These are phyloP conservation scores for Lathamus discolor DNA, from an alignment of 2,113 vertebrate genomes.

Conservation along the genomic window DNA sequence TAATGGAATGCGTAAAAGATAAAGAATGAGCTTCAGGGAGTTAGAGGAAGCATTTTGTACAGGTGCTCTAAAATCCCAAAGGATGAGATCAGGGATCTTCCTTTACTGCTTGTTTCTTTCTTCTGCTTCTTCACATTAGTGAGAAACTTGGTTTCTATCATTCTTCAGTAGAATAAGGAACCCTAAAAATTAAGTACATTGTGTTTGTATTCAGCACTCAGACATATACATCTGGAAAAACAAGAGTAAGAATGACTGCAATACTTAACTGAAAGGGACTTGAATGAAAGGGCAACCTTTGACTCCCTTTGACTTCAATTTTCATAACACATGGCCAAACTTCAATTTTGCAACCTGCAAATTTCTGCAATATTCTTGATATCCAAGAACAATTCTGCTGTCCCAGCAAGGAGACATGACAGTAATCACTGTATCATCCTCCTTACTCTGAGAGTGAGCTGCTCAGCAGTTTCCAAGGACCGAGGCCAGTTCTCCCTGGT, in stretches of 20 bases:
- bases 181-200: not conserved
- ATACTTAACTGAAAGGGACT: not conserved
- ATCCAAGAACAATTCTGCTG: not conserved
- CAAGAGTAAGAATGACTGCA: not conserved
- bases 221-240: not conserved
- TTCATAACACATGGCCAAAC: not conserved
- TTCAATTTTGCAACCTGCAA: not conserved
- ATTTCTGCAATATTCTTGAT: not conserved
- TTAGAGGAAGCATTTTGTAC: not conserved
- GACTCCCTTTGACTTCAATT: not conserved
- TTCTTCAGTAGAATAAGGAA: not conserved
- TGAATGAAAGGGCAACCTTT: not conserved
- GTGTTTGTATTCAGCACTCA: not conserved
- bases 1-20: not conserved
- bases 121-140: not conserved
- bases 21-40: not conserved
- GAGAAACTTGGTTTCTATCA: not conserved
- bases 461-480: not conserved
- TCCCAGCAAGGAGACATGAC: not conserved
- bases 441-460: not conserved
- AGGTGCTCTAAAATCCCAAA: not conserved
- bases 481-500: not conserved
- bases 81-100: not conserved
- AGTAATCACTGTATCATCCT: rapidly evolving
- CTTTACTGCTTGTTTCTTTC: not conserved